Conservation (phyloP, 2,797 vertebrate species). For the Pseudocheirus occidentalis region DNA sequence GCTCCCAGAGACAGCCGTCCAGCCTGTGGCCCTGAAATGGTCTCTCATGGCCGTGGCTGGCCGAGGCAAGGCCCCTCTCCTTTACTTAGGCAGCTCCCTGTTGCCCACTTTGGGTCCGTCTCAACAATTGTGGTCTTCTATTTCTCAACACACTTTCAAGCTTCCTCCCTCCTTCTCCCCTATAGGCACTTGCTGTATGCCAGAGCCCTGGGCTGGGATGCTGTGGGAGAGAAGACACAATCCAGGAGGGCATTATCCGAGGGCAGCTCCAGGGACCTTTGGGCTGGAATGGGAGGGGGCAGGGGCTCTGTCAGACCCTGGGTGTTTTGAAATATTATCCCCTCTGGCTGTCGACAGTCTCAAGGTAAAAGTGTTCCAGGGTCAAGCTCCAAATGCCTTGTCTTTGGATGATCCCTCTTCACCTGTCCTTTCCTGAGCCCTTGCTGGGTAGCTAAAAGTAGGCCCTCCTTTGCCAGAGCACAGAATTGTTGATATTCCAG, state of each 20-base stretch:
- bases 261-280: not conserved
- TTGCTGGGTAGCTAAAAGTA: rapidly evolving
- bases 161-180: too few species aligned
- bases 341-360: too few species aligned
- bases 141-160: not conserved
- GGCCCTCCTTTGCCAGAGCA: not conserved
- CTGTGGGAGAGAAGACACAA: not conserved
- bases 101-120: not conserved
- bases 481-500: not conserved
- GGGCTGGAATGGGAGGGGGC: too few species aligned
- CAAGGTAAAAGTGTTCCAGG: too few species aligned
- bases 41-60: too few species aligned
- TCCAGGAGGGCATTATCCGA: not conserved
- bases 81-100: not conserved
- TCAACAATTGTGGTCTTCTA: not conserved
- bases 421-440: too few species aligned
- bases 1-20: too few species aligned
- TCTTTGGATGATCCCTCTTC: too few species aligned
- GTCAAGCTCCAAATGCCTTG: too few species aligned
- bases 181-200: not conserved
- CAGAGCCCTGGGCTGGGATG: too few species aligned
- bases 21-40: too few species aligned
- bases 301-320: not conserved
- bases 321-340: too few species aligned
- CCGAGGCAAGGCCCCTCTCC: not conserved